phyloP scores from a whole-genome alignment of 2,888 invertebrate species.

The Drosophila meridionalis region DNA sequence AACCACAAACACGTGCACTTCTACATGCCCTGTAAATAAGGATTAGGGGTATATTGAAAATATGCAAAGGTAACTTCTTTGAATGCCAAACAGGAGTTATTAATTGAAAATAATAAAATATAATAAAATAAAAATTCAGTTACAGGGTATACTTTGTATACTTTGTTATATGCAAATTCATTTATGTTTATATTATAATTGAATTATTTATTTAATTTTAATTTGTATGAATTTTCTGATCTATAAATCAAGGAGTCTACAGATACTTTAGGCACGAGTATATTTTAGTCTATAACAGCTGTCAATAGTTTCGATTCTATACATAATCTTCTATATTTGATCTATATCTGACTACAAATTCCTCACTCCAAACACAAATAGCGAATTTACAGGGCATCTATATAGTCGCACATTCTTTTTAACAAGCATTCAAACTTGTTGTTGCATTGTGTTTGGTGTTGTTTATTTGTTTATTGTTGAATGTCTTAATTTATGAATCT shows the following conservation, averaged over 20 bases:
- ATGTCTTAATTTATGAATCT: constrained; percentile 81
- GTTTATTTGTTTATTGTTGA: constrained; percentile 76
- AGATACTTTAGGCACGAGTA: too few relatives aligned
- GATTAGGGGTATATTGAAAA: neutral
- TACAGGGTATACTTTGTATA: too few relatives aligned
- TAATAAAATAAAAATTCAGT: too few relatives aligned
- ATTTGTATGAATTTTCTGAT: too few relatives aligned
- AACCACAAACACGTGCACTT: constrained; percentile 71
- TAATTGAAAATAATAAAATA: too few relatives aligned
- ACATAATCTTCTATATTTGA: too few relatives aligned
- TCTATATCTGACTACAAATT: neutral
- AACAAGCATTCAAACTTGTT: constrained; percentile 13
- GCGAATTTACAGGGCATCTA: constrained; percentile 14
- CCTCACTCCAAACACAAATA: neutral
- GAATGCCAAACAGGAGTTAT: neutral
- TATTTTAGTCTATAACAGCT: too few relatives aligned
- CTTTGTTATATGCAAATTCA: too few relatives aligned
- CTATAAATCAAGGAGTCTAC: too few relatives aligned
- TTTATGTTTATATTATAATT: too few relatives aligned
- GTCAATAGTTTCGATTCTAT: neutral
- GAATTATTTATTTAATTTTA: too few relatives aligned
- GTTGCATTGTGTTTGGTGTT: constrained; percentile 46
- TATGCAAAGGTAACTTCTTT: too few relatives aligned
- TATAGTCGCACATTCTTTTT: neutral
- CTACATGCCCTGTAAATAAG: constrained; percentile 9